Percentiles rank a stretch among this genome's conserved stretches.
Conservation (phyloP, 2,888 invertebrate species). For the Acrobeloides nanus region DNA sequence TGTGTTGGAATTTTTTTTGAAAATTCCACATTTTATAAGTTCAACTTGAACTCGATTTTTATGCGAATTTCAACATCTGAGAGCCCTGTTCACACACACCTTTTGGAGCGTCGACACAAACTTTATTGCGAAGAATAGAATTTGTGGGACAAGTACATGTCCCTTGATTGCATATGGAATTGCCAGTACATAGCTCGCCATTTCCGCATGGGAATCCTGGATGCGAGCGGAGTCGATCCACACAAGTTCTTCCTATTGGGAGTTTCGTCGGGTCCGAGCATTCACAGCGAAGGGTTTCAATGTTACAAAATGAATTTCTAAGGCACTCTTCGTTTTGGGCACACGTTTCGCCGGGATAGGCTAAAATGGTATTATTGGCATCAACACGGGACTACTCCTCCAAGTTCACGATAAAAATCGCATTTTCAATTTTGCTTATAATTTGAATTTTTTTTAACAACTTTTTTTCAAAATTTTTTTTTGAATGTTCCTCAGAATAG, state of each 20-base stretch:
- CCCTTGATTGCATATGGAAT: conserved; percentile 27
- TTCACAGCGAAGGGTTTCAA: conserved; percentile 28
- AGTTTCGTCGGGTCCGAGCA: conserved; percentile 34
- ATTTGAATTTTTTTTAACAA: too few relatives aligned
- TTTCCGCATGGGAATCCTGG: conserved; percentile 46
- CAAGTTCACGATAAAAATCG: too few relatives aligned
- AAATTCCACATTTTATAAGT: too few relatives aligned
- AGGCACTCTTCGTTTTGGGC: conserved; percentile 33
- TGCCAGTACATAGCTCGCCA: conserved; percentile 30
- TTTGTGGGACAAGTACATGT: conserved; percentile 30
- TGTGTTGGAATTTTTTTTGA: too few relatives aligned
- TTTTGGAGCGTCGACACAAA: conserved; percentile 2
- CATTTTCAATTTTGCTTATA: too few relatives aligned
- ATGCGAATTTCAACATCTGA: too few relatives aligned
- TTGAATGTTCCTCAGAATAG: too few relatives aligned
- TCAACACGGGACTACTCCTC: too few relatives aligned
- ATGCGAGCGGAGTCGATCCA: conserved; percentile 37
- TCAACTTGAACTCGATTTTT: too few relatives aligned
- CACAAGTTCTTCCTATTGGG: conserved; percentile 30
- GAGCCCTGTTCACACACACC: background rate
- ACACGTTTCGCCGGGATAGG: conserved; percentile 41
- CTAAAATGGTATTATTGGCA: conserved; percentile 26
- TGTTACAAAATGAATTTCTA: conserved; percentile 31
- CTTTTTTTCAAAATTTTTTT: too few relatives aligned
- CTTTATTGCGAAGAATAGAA: conserved; percentile 3